phyloP scores from a whole-genome alignment of 1,140 invertebrate species.

The Himalopsyche phryganea region DNA sequence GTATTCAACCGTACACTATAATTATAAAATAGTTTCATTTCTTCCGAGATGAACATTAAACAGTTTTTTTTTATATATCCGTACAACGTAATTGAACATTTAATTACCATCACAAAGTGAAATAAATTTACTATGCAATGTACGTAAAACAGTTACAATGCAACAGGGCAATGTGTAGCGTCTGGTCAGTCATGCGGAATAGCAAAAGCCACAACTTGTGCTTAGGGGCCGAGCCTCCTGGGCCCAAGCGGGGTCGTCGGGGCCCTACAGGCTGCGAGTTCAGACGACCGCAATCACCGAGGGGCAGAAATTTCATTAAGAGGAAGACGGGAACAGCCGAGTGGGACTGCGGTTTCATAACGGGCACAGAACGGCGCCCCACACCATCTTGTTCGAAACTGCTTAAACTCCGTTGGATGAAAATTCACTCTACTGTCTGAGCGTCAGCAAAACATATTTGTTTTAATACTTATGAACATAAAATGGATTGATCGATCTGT shows the following conservation, averaged over 20 bases:
- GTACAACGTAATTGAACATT: too few species aligned
- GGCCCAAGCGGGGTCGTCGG: background rate
- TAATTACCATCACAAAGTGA: too few species aligned
- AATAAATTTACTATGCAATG: too few species aligned
- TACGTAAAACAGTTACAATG: background rate
- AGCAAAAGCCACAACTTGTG: too few species aligned
- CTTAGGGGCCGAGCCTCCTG: background rate
- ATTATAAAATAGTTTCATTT: too few species aligned
- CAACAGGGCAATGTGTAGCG: background rate
- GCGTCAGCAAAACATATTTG: too few species aligned
- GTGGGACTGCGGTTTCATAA: slow-evolving; percentile 8
- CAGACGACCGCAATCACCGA: slow-evolving; percentile 15
- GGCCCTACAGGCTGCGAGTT: background rate
- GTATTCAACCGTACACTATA: too few species aligned
- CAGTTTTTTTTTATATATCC: too few species aligned
- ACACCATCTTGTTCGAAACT: background rate
- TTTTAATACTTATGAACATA: too few species aligned
- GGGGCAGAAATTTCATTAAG: slow-evolving; percentile 21
- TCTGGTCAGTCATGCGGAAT: background rate
- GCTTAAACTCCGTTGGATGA: background rate
- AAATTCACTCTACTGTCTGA: too few species aligned
- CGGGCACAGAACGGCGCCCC: background rate
- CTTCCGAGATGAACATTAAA: too few species aligned
- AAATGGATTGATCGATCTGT: too few species aligned
- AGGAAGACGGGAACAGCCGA: slow-evolving; percentile 4